Percentiles rank a stretch among this genome's conserved stretches.
Evolutionary conservation across 2,888 invertebrate species (phyloP).

Genomic region (Latrodectus elegans): DNA sequence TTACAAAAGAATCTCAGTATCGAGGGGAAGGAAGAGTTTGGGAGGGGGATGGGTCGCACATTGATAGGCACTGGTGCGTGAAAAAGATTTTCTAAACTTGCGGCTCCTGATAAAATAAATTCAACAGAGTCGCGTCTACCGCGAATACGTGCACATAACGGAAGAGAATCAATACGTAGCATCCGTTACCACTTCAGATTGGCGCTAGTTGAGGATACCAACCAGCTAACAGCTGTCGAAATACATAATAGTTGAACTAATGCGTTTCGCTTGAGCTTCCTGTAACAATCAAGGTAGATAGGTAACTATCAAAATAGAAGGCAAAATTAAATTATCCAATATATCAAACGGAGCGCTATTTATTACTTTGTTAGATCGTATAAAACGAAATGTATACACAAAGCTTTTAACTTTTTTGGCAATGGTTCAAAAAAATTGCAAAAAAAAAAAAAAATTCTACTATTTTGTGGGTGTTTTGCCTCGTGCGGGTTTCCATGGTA

Average conservation of each 20-base stretch:
- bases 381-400: conserved; percentile 27
- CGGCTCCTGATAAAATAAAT: conserved; percentile 1
- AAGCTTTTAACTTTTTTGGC: conserved; percentile 19
- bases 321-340: conserved; percentile 48
- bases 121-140: not conserved
- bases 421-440: conserved; percentile 35
- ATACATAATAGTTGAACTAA: conserved; percentile 9
- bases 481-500: conserved; percentile 18
- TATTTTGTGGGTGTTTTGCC: conserved; percentile 12
- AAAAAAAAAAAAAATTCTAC: conserved; percentile 6
- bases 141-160: not conserved
- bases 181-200: not conserved
- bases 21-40: too few relatives aligned
- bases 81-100: not conserved
- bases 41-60: not conserved
- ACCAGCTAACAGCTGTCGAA: conserved; percentile 37
- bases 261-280: not conserved
- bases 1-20: too few relatives aligned
- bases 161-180: conserved; percentile 16
- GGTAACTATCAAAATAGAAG: not conserved
- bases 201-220: not conserved
- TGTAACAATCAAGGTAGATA: conserved; percentile 11
- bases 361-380: conserved; percentile 49
- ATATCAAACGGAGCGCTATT: conserved; percentile 45
- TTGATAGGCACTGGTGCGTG: not conserved